Evolutionary conservation across 92 coral and sea anemone species (phyloP), one percentile per base, ranked within the genome.

Genomic region (Bergia sp.): DNA sequence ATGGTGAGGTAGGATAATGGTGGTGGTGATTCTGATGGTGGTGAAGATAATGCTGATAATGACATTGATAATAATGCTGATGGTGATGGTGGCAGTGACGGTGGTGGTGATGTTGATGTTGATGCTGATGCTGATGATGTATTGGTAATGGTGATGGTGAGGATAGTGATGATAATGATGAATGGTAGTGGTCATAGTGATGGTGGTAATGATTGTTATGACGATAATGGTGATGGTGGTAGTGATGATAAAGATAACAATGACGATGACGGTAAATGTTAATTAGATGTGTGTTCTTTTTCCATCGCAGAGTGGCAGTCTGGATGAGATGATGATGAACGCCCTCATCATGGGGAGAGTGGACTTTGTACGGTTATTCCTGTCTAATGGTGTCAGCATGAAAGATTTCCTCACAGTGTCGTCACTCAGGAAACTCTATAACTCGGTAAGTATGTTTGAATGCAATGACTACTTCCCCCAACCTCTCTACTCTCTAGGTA

Each of bases 361-460:
- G 82, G 93, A 91, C 79, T 91, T 91, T 87, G 93, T 91, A 20
- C 76, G 79, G 75, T 77, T 91, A 15, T 91, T 91, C 85, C 88
- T 91, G 21, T 87, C 88, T 13, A 87, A 87, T 87, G 93, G 93
- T 21, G 91, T 91, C 85, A 82, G 88, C 36, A 91, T 91, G 93
- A 87, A 91, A 37, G 93, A 91, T 75, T 91, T 91, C 37, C 91
- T 91, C 4, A 87, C 93, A 53, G 90, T 91, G 21, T 90, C 93
- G 13, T n/a, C 88, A 15, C 78, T 91, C 13, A 81, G 93, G n/a
- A 87, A 82, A 76, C 93, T 91, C 73, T 91, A 91, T 69, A 91
- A 91, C 89, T 91, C 93, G 69, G 93, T 91, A 53, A 50, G 93
- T 58, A 29, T 29, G 29, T 29, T 29, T 29, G 29, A 29, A 29